Conservation (phyloP, 1,140 invertebrate genomes). For the Drosophila parvula region DNA sequence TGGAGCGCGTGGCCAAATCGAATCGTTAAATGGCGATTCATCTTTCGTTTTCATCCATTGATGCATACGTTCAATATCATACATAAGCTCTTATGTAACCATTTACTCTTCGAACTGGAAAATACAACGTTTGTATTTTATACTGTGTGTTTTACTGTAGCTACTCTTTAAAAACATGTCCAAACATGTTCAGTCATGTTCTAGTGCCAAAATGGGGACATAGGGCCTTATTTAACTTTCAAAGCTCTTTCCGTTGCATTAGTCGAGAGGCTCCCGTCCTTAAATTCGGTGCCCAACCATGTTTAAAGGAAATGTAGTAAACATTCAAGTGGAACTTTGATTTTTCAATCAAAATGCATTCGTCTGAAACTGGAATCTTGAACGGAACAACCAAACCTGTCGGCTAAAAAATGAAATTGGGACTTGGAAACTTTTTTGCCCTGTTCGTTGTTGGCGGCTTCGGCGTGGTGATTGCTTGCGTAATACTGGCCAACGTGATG, state of each 20-base stretch:
- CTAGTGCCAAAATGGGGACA: no score
- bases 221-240: no score
- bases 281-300: no score
- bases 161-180: background rate
- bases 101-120: constrained; percentile 4
- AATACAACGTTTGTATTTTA: constrained; percentile 38
- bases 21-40: constrained; percentile 93
- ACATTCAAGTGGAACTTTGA: background rate
- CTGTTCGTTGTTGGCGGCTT: constrained; percentile 77
- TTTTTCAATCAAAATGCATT: background rate
- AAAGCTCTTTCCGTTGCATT: no score
- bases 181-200: background rate
- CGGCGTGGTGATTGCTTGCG: constrained; percentile 80
- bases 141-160: constrained; percentile 2
- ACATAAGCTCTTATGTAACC: constrained; percentile 39
- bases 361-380: background rate
- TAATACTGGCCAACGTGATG: constrained; percentile 91
- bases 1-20: constrained; percentile 99
- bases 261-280: no score
- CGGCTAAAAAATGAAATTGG: constrained; percentile 35
- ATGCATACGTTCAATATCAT: background rate
- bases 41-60: background rate
- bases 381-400: no score
- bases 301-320: no score
- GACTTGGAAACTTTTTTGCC: constrained; percentile 11